Percentiles rank a stretch among this genome's conserved stretches.
Conservation (phyloP, 2,113 vertebrate genomes). For the Caranx ignobilis region DNA sequence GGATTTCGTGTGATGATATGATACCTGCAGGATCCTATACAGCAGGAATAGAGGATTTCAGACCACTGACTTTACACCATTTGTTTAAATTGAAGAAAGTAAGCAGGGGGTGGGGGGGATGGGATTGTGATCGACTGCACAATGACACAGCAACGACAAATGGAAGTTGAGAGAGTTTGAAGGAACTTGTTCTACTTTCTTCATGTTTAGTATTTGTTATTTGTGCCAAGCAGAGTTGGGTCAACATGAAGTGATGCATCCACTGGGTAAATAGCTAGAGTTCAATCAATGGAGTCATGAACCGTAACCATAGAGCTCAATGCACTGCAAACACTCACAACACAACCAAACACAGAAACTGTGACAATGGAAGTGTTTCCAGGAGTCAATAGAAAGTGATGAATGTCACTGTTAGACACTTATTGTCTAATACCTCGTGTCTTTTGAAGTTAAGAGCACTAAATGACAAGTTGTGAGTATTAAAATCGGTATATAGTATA, state of each 20-base stretch:
- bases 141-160: neutral
- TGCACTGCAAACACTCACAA: no score
- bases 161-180: neutral
- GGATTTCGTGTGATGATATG: neutral
- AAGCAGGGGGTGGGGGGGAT: neutral
- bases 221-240: neutral
- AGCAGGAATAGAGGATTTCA: neutral
- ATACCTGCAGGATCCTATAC: neutral
- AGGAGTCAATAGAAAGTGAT: no score
- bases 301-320: no score
- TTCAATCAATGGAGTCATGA: no score
- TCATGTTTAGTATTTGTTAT: neutral
- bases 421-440: no score
- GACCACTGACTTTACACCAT: neutral
- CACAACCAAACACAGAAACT: no score
- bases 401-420: no score
- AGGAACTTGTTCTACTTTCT: neutral
- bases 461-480: no score
- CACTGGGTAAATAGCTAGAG: neutral
- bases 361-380: no score
- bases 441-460: no score
- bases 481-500: no score
- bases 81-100: slow-evolving; percentile 10
- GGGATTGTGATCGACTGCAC: neutral
- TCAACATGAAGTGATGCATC: no score